phyloP scores from a whole-genome alignment of 2,113 vertebrate genomes.

The Ancistrus triradiatus region DNA sequence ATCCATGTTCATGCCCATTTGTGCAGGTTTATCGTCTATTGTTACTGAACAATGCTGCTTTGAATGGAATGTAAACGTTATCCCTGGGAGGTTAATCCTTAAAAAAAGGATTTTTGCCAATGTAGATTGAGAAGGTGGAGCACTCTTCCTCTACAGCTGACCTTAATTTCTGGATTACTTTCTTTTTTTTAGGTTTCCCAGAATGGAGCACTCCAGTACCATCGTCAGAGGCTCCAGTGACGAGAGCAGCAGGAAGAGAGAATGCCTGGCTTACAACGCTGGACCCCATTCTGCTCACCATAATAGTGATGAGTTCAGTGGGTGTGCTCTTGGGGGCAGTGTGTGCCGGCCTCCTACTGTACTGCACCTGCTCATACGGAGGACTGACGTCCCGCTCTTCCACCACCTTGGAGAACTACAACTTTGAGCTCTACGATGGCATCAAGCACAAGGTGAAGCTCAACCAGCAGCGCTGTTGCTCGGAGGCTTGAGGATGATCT shows the following conservation, averaged over 20 bases:
- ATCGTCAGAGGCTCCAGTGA: slow-evolving; percentile 60
- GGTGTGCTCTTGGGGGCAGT: slow-evolving; percentile 91
- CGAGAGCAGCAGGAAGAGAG: slow-evolving; percentile 77
- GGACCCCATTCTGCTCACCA: slow-evolving; percentile 96
- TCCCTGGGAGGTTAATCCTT: no score
- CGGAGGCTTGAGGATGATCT: slow-evolving; percentile 78
- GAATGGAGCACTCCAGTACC: slow-evolving; percentile 59
- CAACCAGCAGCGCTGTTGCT: slow-evolving; percentile 97
- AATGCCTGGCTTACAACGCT: slow-evolving; percentile 92
- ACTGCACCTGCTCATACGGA: slow-evolving; percentile 93
- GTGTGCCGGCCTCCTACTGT: slow-evolving; percentile 90
- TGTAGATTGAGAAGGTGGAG: no score
- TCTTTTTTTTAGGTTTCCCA: slow-evolving; percentile 43
- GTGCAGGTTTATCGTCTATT: no score
- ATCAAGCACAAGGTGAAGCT: slow-evolving; percentile 99
- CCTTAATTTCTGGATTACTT: no score
- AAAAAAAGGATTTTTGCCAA: no score
- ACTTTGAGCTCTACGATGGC: slow-evolving; percentile 96
- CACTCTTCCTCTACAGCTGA: no score
- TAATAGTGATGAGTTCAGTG: slow-evolving; percentile 96
- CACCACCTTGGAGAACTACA: slow-evolving; percentile 98
- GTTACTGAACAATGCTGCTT: no score
- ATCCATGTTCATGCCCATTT: no score
- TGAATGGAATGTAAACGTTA: no score
- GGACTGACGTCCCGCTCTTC: slow-evolving; percentile 91